Evolutionary conservation across 2,797 vertebrate genomes (phyloP).

Genomic region (Falco rusticolus): DNA sequence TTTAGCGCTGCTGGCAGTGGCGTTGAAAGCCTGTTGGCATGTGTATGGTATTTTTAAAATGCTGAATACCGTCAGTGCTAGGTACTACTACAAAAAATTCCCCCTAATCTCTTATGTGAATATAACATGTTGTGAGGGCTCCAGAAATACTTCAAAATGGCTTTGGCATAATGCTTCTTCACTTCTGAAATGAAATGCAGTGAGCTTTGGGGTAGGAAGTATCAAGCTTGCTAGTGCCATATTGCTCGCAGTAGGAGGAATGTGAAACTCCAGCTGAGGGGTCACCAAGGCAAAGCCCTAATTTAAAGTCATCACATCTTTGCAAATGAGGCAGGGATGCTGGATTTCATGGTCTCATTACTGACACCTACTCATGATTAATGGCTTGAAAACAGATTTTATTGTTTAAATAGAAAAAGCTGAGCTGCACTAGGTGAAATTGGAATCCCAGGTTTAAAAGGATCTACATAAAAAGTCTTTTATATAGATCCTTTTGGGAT

Average conservation of each 20-base stretch:
- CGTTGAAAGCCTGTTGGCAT: background rate
- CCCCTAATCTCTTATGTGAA: background rate
- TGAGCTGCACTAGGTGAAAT: background rate
- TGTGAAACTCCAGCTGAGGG: background rate
- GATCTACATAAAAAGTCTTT: background rate
- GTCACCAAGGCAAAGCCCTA: background rate
- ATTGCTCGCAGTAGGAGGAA: background rate
- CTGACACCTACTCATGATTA: constrained; percentile 36
- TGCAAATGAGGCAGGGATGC: constrained; percentile 1
- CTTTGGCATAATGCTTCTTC: background rate
- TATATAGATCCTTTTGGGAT: too few species aligned
- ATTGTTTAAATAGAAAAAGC: constrained; percentile 4
- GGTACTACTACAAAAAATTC: constrained; percentile 4
- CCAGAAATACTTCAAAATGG: background rate
- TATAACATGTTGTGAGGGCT: background rate
- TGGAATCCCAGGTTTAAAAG: background rate
- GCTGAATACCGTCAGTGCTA: background rate
- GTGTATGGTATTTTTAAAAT: background rate
- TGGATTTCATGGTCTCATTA: constrained; percentile 22
- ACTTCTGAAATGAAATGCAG: background rate
- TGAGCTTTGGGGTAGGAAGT: background rate
- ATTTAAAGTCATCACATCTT: background rate
- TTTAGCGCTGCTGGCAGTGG: background rate
- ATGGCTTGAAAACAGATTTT: constrained; percentile 40
- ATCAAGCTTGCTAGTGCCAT: background rate